These are phyloP conservation scores for Drosophila sordidapex DNA, from an alignment of 2,888 invertebrate species.

Conservation along the genomic window DNA sequence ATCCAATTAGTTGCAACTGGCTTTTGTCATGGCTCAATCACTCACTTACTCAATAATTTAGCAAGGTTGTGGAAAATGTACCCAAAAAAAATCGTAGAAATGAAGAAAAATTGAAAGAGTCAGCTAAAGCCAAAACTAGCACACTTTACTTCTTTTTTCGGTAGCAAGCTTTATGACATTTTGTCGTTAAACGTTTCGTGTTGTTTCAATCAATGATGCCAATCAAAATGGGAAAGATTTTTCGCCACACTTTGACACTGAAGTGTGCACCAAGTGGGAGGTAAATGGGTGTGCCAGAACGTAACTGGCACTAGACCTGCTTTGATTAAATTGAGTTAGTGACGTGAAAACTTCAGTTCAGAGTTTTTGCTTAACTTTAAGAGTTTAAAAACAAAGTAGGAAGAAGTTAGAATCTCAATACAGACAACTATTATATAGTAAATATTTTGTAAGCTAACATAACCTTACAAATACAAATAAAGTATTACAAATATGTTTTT, in stretches of 20 bases:
- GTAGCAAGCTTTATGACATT: constrained; percentile 61
- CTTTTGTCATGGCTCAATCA: constrained; percentile 65
- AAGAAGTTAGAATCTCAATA: not conserved
- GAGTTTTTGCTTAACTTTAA: not conserved
- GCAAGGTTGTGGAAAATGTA: constrained; percentile 35
- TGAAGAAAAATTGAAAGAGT: constrained; percentile 16
- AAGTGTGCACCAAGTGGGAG: constrained; percentile 24
- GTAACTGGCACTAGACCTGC: constrained; percentile 15
- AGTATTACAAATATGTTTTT: not conserved
- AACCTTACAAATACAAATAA: not conserved
- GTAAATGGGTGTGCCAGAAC: constrained; percentile 5
- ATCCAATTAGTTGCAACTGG: constrained; percentile 71
- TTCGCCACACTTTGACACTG: constrained; percentile 56
- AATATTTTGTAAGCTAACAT: not conserved
- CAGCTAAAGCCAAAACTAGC: constrained; percentile 64
- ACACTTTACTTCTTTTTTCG: constrained; percentile 53
- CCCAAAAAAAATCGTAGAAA: constrained; percentile 4
- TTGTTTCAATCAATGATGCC: constrained; percentile 83
- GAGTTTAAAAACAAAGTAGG: not conserved
- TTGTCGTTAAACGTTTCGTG: constrained; percentile 75
- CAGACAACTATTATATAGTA: not conserved
- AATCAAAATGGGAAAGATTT: constrained; percentile 77
- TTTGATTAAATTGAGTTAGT: constrained; percentile 18
- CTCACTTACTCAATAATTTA: constrained; percentile 61
- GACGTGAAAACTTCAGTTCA: not conserved